These are phyloP conservation scores for Casuarius casuarius DNA, from an alignment of 2,113 vertebrate genomes.

Conservation along the genomic window DNA sequence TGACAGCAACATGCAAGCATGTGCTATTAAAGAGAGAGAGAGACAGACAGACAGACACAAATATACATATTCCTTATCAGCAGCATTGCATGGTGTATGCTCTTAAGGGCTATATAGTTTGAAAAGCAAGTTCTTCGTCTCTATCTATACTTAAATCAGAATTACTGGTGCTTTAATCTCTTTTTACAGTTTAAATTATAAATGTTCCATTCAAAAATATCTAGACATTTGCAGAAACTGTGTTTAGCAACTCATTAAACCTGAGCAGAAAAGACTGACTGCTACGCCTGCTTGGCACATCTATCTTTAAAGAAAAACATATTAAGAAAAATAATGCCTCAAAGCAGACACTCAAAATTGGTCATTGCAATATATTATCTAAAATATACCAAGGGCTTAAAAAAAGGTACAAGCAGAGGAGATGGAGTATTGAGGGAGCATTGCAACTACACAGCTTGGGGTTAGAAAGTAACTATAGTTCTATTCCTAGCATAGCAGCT, in stretches of 20 bases:
- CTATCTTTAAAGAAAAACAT: background rate
- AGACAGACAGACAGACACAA: background rate
- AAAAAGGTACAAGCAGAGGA: background rate
- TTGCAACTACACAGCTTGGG: background rate
- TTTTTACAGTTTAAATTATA: background rate
- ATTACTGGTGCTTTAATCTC: background rate
- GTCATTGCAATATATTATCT: background rate
- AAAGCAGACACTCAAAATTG: background rate
- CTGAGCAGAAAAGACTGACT: background rate
- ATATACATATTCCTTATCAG: background rate
- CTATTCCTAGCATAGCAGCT: slow-evolving; percentile 34
- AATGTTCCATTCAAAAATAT: background rate
- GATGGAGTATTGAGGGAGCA: background rate
- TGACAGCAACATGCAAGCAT: fast-evolving
- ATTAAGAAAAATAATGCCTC: background rate
- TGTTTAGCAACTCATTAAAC: background rate
- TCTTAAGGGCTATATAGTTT: background rate
- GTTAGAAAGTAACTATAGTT: background rate
- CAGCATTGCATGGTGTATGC: background rate
- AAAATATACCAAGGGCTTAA: background rate
- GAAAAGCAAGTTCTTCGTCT: background rate
- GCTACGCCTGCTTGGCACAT: background rate
- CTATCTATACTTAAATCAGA: background rate
- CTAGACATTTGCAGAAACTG: background rate
- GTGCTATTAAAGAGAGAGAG: background rate